These are phyloP conservation scores for Semaprochilodus insignis DNA, from an alignment of 2,797 vertebrate species.

Conservation along the genomic window DNA sequence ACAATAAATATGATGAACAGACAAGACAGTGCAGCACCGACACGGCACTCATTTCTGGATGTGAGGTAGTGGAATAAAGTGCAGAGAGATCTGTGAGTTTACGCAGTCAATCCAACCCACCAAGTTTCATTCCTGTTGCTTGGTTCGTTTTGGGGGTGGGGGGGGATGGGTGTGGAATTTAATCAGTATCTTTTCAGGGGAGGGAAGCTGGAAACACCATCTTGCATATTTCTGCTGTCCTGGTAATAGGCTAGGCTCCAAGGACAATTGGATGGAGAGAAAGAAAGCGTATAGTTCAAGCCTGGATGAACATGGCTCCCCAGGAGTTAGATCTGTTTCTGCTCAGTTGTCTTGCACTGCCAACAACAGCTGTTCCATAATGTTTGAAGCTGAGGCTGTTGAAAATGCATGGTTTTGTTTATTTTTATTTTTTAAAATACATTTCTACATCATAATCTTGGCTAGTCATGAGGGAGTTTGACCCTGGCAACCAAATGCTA, in stretches of 20 bases:
- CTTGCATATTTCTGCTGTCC: background rate
- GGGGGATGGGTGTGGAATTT: too few species aligned
- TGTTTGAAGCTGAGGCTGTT: conserved; percentile 36
- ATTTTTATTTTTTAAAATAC: background rate
- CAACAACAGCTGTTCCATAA: background rate
- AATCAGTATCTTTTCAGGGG: background rate
- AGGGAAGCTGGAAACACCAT: background rate
- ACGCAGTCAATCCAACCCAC: too few species aligned
- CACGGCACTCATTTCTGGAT: too few species aligned
- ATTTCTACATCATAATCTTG: background rate
- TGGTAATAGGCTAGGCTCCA: background rate
- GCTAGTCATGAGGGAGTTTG: background rate
- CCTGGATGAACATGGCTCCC: conserved; percentile 1
- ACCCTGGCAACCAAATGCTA: conserved; percentile 1
- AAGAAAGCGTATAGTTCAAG: conserved; percentile 15
- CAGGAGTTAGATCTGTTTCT: conserved; percentile 20
- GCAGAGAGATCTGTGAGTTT: too few species aligned
- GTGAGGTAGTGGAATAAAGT: too few species aligned
- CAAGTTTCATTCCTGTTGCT: background rate
- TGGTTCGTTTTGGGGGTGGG: background rate
- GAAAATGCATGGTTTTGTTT: conserved; percentile 18
- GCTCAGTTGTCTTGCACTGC: conserved; percentile 1
- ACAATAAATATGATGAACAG: too few species aligned
- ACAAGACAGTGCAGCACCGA: too few species aligned
- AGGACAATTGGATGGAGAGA: background rate